Percentiles rank a stretch among this genome's conserved stretches.
phyloP scores from a whole-genome alignment of 2,113 vertebrate genomes.

The Callospermophilus lateralis region DNA sequence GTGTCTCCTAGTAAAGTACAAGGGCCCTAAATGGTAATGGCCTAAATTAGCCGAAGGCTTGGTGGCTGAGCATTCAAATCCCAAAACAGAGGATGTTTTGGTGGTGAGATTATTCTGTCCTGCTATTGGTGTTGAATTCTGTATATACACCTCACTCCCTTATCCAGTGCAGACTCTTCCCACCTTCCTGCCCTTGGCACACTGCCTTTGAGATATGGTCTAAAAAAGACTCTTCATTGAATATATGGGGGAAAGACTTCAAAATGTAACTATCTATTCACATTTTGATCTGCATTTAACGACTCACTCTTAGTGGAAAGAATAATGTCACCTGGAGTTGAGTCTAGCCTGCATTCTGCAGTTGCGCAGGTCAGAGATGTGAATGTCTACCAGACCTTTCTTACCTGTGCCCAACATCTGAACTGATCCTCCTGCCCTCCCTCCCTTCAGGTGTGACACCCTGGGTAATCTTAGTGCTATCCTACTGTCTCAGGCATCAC shows the following conservation, averaged over 20 bases:
- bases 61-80: not conserved
- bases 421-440: not conserved
- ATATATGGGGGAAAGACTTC: not conserved
- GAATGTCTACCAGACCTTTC: not conserved
- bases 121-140: not conserved
- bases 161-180: not conserved
- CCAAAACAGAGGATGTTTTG: not conserved
- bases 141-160: not conserved
- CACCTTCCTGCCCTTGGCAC: too few species aligned
- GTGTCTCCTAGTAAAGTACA: not conserved
- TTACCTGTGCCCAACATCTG: not conserved
- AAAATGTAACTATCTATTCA: not conserved
- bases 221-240: not conserved
- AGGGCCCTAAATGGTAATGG: not conserved
- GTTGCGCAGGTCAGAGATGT: not conserved
- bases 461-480: not conserved
- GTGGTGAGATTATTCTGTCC: not conserved
- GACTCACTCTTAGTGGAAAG: not conserved
- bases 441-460: not conserved
- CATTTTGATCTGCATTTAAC: too few species aligned
- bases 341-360: not conserved
- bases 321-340: not conserved
- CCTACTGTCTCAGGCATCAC: not conserved
- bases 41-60: not conserved
- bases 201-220: not conserved